These are phyloP conservation scores for Mormyrops attenuatus DNA, from an alignment of 2,797 vertebrate species.

Conservation along the genomic window DNA sequence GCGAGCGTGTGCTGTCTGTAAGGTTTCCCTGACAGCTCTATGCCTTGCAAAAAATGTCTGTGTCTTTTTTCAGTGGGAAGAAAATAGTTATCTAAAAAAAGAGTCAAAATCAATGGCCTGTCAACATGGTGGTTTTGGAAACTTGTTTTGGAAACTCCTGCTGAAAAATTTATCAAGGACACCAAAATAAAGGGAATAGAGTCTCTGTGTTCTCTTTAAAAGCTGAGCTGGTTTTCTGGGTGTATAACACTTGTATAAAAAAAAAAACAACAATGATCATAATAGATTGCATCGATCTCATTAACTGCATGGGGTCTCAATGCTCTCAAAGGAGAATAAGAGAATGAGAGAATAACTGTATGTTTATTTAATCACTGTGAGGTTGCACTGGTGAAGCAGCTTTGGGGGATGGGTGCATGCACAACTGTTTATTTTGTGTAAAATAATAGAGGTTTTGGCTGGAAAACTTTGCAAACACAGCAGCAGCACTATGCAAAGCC, in stretches of 20 bases:
- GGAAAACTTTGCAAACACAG: background rate
- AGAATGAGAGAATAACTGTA: background rate
- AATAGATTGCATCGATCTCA: background rate
- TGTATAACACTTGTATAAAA: background rate
- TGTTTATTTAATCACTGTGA: background rate
- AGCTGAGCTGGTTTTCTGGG: background rate
- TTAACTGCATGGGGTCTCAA: background rate
- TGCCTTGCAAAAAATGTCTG: background rate
- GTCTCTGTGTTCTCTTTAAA: background rate
- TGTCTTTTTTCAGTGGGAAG: background rate
- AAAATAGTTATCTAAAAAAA: background rate
- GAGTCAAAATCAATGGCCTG: background rate
- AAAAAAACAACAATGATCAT: background rate
- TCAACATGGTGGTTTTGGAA: background rate
- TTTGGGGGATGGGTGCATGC: background rate
- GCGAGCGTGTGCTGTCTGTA: background rate
- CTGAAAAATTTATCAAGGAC: background rate
- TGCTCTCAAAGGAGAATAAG: background rate
- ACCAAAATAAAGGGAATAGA: background rate
- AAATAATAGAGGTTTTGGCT: background rate
- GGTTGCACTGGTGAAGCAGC: background rate
- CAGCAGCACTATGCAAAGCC: background rate
- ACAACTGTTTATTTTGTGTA: background rate
- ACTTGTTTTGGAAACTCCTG: background rate
- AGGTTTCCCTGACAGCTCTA: background rate